Conservation (phyloP, 2,888 invertebrate genomes). For the Seira sanloemensis region DNA sequence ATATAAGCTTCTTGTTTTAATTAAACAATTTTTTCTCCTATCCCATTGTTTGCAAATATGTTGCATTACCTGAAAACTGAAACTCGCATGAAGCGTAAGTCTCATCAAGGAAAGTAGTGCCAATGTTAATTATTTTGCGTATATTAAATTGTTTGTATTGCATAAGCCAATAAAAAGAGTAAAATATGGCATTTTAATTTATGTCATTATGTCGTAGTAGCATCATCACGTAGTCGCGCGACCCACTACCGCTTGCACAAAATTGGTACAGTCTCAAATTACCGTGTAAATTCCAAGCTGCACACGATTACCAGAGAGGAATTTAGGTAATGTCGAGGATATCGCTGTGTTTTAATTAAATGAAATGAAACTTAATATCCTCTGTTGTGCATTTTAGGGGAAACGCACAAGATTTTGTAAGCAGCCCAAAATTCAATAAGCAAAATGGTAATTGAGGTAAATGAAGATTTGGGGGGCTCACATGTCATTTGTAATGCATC, state of each 20-base stretch:
- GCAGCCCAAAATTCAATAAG: slow-evolving; percentile 3
- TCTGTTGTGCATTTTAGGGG: too few relatives aligned
- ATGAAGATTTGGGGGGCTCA: slow-evolving; percentile 13
- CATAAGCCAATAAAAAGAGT: slow-evolving; percentile 29
- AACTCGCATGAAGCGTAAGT: not conserved
- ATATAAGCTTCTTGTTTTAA: slow-evolving; percentile 50
- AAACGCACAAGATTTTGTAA: too few relatives aligned
- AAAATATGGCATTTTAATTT: slow-evolving; percentile 30
- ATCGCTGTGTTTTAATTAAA: not conserved
- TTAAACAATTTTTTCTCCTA: slow-evolving; percentile 51
- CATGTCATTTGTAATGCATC: slow-evolving; percentile 14
- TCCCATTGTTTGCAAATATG: slow-evolving; percentile 62
- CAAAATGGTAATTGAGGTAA: not conserved
- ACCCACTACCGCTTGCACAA: slow-evolving; percentile 33
- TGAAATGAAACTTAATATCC: slow-evolving; percentile 1
- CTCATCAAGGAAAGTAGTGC: not conserved
- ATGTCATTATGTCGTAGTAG: slow-evolving; percentile 14
- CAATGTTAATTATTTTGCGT: slow-evolving; percentile 11
- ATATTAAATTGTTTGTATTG: slow-evolving; percentile 43
- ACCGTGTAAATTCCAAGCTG: slow-evolving; percentile 3
- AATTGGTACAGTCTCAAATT: slow-evolving; percentile 20
- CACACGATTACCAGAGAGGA: not conserved
- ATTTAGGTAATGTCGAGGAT: not conserved
- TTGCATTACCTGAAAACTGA: slow-evolving; percentile 31
- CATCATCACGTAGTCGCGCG: slow-evolving; percentile 41